Evolutionary conservation across 2,888 invertebrate genomes (phyloP).

Genomic region (Pycnomerus fuliginosus): DNA sequence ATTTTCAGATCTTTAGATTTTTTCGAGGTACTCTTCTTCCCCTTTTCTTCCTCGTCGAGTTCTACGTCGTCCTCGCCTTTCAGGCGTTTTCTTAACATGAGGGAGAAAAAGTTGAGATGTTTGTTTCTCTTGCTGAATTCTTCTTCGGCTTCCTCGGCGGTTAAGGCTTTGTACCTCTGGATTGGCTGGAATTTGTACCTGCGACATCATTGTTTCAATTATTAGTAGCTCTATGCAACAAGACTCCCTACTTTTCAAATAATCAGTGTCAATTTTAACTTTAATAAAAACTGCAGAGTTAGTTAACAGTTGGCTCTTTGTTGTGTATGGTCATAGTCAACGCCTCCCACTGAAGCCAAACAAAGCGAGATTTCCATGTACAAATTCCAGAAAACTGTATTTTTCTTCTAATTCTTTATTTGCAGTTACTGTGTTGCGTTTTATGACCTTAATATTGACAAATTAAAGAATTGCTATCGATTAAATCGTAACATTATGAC

Average conservation of each 20-base stretch:
- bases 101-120: conserved; percentile 91
- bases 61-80: conserved; percentile 66
- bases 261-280: too few species aligned
- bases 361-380: too few species aligned
- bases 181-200: conserved; percentile 89
- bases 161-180: conserved; percentile 88
- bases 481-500: background rate
- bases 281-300: too few species aligned
- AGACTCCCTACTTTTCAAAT: too few species aligned
- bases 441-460: too few species aligned
- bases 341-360: too few species aligned
- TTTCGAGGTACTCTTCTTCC: conserved; percentile 34
- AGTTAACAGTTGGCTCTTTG: conserved; percentile 8
- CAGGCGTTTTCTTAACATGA: conserved; percentile 89
- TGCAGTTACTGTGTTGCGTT: too few species aligned
- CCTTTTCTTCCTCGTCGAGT: conserved; percentile 35
- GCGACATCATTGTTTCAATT: background rate
- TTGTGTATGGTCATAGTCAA: too few species aligned
- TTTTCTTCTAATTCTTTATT: too few species aligned
- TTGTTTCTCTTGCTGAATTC: conserved; percentile 95
- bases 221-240: too few species aligned
- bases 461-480: too few species aligned
- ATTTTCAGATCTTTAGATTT: conserved; percentile 70
- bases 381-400: too few species aligned
- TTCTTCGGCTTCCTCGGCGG: conserved; percentile 97